Conservation (phyloP, 2,888 invertebrate genomes). For the Apamea sordens region DNA sequence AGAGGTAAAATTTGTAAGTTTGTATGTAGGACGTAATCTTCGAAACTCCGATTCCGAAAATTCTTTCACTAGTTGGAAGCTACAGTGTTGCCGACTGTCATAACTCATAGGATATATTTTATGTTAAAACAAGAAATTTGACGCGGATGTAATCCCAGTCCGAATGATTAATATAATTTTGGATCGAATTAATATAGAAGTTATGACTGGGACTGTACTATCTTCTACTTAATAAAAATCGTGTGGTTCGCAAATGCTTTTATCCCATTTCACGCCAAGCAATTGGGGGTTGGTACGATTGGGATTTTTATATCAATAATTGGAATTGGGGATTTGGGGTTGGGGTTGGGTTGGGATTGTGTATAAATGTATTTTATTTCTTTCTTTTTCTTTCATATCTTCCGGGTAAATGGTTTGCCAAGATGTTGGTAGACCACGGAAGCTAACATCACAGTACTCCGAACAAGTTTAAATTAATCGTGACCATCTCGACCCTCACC, state of each 20-base stretch:
- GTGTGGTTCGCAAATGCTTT: not conserved
- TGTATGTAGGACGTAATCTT: not conserved
- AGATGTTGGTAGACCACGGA: not conserved
- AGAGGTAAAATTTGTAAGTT: not conserved
- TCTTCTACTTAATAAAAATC: not conserved
- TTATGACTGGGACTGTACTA: not conserved
- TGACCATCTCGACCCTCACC: not conserved
- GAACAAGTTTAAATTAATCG: conserved; percentile 12
- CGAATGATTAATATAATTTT: not conserved
- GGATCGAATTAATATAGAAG: not conserved
- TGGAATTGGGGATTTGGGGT: too few relatives aligned
- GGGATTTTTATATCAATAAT: not conserved
- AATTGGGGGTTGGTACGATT: not conserved
- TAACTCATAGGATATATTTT: not conserved
- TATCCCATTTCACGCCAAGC: not conserved
- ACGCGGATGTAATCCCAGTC: not conserved
- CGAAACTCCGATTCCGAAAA: not conserved
- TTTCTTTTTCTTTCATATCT: too few relatives aligned
- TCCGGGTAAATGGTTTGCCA: not conserved
- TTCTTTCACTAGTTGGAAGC: not conserved
- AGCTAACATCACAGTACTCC: conserved; percentile 10
- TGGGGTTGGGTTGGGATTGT: too few relatives aligned
- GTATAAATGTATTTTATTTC: too few relatives aligned
- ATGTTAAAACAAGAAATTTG: not conserved
- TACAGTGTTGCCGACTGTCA: not conserved